Evolutionary conservation across 2,113 vertebrate species (phyloP).

Genomic region (Albula glossodonta): DNA sequence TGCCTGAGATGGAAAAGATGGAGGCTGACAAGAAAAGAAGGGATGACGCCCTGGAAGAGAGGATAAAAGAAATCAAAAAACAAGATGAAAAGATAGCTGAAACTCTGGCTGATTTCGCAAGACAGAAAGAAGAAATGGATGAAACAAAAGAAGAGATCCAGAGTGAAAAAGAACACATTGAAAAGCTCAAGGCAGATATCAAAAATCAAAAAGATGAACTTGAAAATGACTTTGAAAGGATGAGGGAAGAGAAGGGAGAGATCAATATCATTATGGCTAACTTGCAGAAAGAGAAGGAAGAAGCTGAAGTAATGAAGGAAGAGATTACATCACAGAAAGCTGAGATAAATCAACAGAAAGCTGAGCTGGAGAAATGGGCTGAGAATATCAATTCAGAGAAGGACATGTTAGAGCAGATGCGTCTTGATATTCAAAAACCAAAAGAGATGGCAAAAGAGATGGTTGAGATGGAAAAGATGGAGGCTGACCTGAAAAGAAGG

Average conservation of each 20-base stretch:
- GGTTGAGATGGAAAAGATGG: background rate
- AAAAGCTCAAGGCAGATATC: slow-evolving; percentile 8
- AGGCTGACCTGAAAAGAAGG: slow-evolving; percentile 26
- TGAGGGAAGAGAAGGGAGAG: too few species aligned
- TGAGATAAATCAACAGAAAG: too few species aligned
- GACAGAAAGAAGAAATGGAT: slow-evolving; percentile 26
- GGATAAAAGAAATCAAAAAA: slow-evolving; percentile 29
- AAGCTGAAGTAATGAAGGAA: too few species aligned
- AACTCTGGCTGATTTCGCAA: slow-evolving; percentile 14
- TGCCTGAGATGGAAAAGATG: too few species aligned
- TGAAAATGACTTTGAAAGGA: too few species aligned
- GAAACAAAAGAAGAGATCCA: background rate
- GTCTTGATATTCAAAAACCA: slow-evolving; percentile 8
- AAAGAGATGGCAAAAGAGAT: background rate
- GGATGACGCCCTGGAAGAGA: slow-evolving; percentile 25
- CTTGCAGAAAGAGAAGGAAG: too few species aligned
- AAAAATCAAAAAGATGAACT: too few species aligned
- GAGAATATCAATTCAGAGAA: too few species aligned
- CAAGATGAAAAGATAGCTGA: slow-evolving; percentile 25
- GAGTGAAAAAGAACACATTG: slow-evolving; percentile 5
- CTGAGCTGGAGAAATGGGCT: too few species aligned
- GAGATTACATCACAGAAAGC: too few species aligned
- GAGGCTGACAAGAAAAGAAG: slow-evolving; percentile 8
- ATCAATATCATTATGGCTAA: too few species aligned
- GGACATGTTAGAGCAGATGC: too few species aligned